Conservation (phyloP, 2,888 invertebrate species). For the Polymixis lichenea region DNA sequence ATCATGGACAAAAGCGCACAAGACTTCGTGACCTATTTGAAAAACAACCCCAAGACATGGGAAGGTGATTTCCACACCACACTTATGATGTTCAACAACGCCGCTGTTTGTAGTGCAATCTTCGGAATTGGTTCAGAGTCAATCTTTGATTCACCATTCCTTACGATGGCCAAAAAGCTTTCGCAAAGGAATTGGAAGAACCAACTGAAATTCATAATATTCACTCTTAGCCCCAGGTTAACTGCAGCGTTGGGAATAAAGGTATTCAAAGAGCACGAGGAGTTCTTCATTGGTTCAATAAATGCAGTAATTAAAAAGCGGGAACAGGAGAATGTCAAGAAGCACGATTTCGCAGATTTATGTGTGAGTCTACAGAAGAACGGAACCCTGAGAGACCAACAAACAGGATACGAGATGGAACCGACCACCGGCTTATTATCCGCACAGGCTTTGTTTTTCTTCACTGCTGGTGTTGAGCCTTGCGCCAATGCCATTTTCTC, state of each 20-base stretch:
- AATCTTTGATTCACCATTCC: conserved; percentile 78
- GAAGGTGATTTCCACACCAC: conserved; percentile 52
- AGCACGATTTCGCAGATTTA: conserved; percentile 79
- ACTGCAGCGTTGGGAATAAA: conserved; percentile 67
- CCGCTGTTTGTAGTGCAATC: conserved; percentile 76
- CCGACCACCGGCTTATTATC: conserved; percentile 73
- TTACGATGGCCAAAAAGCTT: conserved; percentile 65
- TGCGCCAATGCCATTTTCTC: conserved; percentile 63
- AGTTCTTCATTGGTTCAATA: conserved; percentile 77
- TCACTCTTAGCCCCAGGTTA: conserved; percentile 55
- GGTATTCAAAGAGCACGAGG: conserved; percentile 73
- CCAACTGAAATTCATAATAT: conserved; percentile 63
- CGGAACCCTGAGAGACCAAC: conserved; percentile 72
- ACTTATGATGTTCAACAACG: conserved; percentile 70
- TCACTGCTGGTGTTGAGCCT: conserved; percentile 81
- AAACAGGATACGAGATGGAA: conserved; percentile 73
- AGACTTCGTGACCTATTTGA: conserved; percentile 73
- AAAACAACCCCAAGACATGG: conserved; percentile 68
- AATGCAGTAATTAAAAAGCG: conserved; percentile 73
- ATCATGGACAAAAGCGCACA: conserved; percentile 77
- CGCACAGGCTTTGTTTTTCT: conserved; percentile 64
- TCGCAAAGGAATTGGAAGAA: conserved; percentile 52
- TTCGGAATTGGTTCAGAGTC: conserved; percentile 80
- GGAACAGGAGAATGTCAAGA: conserved; percentile 70
- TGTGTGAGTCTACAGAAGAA: conserved; percentile 74